These are phyloP conservation scores for Anguilla megastoma DNA, from an alignment of 2,797 vertebrate species.

Conservation along the genomic window DNA sequence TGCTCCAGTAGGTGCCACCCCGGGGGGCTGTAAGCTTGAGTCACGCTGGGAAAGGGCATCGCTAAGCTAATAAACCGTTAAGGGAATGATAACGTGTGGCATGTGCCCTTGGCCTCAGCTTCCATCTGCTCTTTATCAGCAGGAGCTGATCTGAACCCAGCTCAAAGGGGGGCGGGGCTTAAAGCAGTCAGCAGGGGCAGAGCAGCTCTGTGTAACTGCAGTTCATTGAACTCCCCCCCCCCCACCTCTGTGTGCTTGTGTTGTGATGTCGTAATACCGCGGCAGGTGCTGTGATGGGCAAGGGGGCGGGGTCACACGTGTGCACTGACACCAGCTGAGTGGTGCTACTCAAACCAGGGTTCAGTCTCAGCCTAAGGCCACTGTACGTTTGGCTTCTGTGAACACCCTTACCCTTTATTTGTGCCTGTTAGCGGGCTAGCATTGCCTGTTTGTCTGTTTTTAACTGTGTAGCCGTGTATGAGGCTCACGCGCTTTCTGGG, in stretches of 20 bases:
- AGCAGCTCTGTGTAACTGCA: not conserved
- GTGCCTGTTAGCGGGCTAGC: not conserved
- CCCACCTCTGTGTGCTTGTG: not conserved
- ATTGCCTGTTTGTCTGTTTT: not conserved
- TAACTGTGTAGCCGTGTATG: not conserved
- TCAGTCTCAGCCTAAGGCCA: not conserved
- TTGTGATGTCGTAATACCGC: not conserved
- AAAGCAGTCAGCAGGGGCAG: not conserved
- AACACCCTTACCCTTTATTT: not conserved
- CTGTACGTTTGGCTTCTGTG: not conserved
- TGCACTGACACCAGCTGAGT: not conserved
- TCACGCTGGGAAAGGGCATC: not conserved
- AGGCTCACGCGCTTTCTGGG: not conserved
- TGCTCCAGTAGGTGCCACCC: not conserved
- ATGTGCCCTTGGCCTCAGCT: not conserved
- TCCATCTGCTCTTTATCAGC: not conserved
- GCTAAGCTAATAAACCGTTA: not conserved
- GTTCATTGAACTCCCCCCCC: not conserved
- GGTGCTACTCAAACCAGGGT: not conserved
- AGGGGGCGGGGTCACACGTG: not conserved
- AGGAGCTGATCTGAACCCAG: not conserved
- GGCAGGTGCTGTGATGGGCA: not conserved
- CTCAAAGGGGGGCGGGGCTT: not conserved
- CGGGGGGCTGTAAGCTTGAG: not conserved
- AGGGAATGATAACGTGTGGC: not conserved